Evolutionary conservation across 1,140 invertebrate species (phyloP).

Genomic region (Paramacrobiotus metropolitanus): DNA sequence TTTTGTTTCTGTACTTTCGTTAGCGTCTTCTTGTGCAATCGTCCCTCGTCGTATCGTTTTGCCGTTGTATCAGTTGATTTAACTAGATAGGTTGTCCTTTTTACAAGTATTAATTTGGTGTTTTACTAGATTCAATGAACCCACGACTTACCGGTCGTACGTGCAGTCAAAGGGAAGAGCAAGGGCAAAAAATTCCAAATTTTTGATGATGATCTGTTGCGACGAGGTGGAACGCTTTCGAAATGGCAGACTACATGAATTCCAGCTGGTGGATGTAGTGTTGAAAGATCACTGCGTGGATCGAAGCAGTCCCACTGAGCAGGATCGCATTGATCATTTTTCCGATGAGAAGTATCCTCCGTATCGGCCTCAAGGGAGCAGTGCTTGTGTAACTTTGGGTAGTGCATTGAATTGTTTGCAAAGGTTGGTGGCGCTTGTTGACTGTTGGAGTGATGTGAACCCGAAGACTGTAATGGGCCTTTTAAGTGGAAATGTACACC

Average conservation of each 20-base stretch:
- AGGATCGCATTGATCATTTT: not conserved
- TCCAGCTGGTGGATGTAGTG: not conserved
- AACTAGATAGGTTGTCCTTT: not conserved
- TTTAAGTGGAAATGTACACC: not conserved
- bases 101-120: not conserved
- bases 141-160: not conserved
- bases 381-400: not conserved
- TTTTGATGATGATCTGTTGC: not conserved
- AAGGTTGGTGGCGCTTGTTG: too few relatives aligned
- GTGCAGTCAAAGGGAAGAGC: slow-evolving; percentile 17
- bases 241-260: not conserved
- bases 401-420: not conserved
- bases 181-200: slow-evolving; percentile 12
- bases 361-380: not conserved
- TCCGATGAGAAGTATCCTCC: not conserved
- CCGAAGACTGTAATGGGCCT: not conserved
- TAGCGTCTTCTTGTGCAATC: too few relatives aligned
- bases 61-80: not conserved
- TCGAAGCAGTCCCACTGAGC: not conserved
- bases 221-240: not conserved
- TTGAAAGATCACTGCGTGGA: not conserved
- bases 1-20: not conserved
- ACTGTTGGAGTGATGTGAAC: not conserved
- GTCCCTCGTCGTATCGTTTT: not conserved
- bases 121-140: not conserved